Evolutionary conservation across 2,797 vertebrate species (phyloP).

Genomic region (Amphiprion clarkii): DNA sequence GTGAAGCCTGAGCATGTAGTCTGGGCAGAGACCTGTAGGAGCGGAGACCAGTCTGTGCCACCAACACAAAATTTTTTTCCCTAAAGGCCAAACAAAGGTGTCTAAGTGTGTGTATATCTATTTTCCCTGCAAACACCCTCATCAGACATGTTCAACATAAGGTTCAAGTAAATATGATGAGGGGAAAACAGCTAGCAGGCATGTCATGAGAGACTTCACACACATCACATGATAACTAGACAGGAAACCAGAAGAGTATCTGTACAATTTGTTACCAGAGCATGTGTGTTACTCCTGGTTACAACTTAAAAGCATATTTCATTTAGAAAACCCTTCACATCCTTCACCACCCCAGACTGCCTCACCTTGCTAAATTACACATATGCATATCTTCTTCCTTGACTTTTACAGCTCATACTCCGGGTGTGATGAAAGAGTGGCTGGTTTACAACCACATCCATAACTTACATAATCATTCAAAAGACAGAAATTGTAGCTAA

Average conservation of each 20-base stretch:
- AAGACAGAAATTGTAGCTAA: not conserved
- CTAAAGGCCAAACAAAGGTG: conserved; percentile 8
- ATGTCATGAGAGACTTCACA: conserved; percentile 53
- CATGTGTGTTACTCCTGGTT: conserved; percentile 14
- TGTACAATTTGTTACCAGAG: conserved; percentile 46
- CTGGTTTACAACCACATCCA: conserved; percentile 5
- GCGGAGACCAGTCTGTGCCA: conserved; percentile 8
- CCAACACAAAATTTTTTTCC: not conserved
- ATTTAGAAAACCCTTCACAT: conserved; percentile 41
- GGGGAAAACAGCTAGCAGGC: conserved; percentile 27
- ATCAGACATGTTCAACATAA: conserved; percentile 35
- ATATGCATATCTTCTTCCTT: conserved; percentile 23
- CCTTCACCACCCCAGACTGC: conserved; percentile 35
- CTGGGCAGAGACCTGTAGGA: conserved; percentile 21
- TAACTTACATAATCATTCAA: not conserved
- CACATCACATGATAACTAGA: conserved; percentile 59
- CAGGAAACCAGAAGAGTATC: conserved; percentile 51
- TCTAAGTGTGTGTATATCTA: not conserved
- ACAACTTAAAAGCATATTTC: conserved; percentile 59
- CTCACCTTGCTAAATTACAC: conserved; percentile 52
- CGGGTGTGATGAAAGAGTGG: not conserved
- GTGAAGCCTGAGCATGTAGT: conserved; percentile 5
- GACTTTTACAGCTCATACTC: conserved; percentile 25
- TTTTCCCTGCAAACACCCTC: conserved; percentile 34
- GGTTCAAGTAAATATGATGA: conserved; percentile 27